Evolutionary conservation across 2,113 vertebrate species (phyloP).

Genomic region (Rallus limicola): DNA sequence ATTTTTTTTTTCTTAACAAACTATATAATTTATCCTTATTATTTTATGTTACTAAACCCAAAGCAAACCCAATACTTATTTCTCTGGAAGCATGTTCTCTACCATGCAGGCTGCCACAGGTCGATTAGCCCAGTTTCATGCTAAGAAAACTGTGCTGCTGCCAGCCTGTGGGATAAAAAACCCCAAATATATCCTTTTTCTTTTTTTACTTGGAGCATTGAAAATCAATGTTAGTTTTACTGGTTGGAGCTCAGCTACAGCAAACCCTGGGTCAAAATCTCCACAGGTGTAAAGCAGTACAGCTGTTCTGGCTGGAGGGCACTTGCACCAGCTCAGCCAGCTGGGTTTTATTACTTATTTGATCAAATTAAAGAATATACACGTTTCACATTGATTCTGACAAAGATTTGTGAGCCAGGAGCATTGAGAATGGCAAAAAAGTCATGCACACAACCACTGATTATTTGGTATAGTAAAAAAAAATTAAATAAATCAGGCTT

Average conservation of each 20-base stretch:
- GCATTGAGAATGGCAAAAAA: not conserved
- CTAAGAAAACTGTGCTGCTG: not conserved
- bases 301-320: not conserved
- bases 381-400: not conserved
- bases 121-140: not conserved
- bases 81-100: not conserved
- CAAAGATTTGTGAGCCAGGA: not conserved
- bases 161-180: not conserved
- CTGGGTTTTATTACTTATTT: not conserved
- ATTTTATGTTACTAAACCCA: not conserved
- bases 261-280: slow-evolving; percentile 19
- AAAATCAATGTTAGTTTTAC: slow-evolving; percentile 48
- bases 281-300: not conserved
- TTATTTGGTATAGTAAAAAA: not conserved
- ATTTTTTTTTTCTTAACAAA: not conserved
- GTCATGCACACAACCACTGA: not conserved
- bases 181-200: not conserved
- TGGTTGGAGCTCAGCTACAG: not conserved
- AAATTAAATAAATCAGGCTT: not conserved
- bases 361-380: slow-evolving; percentile 5
- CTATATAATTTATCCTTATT: not conserved
- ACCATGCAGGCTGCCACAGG: not conserved
- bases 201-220: slow-evolving; percentile 9
- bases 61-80: not conserved
- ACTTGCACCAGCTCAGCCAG: not conserved